Evolutionary conservation across 2,113 vertebrate genomes (phyloP).

Genomic region (Stomatorhinus ivindoensis): DNA sequence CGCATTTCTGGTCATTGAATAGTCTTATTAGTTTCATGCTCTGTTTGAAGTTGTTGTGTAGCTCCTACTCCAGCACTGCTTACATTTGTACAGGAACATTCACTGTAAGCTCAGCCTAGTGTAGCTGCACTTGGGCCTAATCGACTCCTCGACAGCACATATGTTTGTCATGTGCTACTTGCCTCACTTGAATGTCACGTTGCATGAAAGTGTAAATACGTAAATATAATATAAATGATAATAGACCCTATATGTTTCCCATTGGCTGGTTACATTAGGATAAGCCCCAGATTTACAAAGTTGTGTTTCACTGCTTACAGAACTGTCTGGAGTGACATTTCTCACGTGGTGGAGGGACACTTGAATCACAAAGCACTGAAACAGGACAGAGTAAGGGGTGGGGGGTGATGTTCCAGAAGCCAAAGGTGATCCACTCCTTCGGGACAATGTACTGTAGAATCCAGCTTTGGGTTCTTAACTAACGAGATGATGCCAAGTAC

Average conservation of each 20-base stretch:
- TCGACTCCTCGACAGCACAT: background rate
- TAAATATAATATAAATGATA: background rate
- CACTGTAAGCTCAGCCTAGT: background rate
- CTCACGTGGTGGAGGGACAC: background rate
- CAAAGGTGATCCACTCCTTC: background rate
- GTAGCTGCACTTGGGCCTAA: background rate
- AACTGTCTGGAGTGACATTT: background rate
- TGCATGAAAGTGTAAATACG: background rate
- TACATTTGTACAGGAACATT: background rate
- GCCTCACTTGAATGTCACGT: background rate
- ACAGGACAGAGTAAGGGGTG: background rate
- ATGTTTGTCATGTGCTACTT: background rate
- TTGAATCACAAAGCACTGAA: background rate
- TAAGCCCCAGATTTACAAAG: background rate
- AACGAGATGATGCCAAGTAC: background rate
- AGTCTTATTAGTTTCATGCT: background rate
- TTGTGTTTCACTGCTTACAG: background rate
- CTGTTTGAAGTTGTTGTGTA: background rate
- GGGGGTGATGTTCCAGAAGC: background rate
- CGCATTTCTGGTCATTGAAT: background rate
- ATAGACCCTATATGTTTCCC: background rate
- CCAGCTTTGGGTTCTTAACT: background rate
- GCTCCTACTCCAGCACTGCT: background rate
- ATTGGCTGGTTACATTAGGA: background rate
- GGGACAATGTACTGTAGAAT: background rate